Conservation (phyloP, 1,140 invertebrate genomes). For the Bombus haemorrhoidalis region DNA sequence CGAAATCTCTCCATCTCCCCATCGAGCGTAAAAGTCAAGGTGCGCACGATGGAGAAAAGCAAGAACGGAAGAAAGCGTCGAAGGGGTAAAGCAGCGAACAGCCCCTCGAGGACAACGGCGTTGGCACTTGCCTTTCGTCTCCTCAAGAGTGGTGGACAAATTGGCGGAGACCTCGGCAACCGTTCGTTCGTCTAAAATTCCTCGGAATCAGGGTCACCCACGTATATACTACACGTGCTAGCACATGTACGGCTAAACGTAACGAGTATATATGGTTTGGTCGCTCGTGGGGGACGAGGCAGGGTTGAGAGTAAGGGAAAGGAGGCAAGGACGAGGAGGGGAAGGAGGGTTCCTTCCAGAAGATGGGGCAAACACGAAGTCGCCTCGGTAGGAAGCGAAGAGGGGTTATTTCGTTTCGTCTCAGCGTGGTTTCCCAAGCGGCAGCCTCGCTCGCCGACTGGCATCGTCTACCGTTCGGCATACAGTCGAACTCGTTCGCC, state of each 20-base stretch:
- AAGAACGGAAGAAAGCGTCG: not conserved
- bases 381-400: slow-evolving; percentile 60
- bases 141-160: not conserved
- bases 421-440: slow-evolving; percentile 63
- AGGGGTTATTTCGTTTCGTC: slow-evolving; percentile 68
- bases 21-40: not conserved
- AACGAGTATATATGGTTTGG: slow-evolving; percentile 35
- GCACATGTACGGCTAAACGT: slow-evolving; percentile 30
- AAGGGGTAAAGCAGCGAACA: not conserved
- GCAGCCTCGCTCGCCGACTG: slow-evolving; percentile 52
- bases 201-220: slow-evolving; percentile 28
- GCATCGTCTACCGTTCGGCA: slow-evolving; percentile 64
- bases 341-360: slow-evolving; percentile 54
- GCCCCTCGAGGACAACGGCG: not conserved
- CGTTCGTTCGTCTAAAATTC: not conserved
- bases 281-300: slow-evolving; percentile 21
- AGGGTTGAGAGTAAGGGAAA: slow-evolving; percentile 40
- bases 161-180: not conserved
- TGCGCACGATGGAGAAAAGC: not conserved
- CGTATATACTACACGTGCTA: not conserved
- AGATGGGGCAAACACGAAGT: slow-evolving; percentile 59
- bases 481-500: slow-evolving; percentile 77
- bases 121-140: not conserved
- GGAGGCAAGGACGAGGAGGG: slow-evolving; percentile 22
- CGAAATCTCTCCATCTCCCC: too few relatives aligned